Percentiles rank a stretch among this genome's conserved stretches.
phyloP scores from a whole-genome alignment of 1,140 invertebrate genomes.

The Magallana angulata region DNA sequence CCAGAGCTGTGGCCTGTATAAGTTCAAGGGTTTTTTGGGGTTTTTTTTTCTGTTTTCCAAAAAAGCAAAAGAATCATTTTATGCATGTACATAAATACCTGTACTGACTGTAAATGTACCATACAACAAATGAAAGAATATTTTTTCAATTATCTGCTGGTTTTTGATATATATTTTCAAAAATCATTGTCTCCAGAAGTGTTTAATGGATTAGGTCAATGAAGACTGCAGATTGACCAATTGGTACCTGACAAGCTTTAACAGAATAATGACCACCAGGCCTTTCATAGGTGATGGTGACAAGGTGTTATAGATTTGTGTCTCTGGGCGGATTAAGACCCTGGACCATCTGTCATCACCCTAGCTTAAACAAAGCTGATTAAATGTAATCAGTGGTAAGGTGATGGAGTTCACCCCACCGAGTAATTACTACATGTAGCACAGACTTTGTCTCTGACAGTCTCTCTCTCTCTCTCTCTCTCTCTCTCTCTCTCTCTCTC shows the following conservation, averaged over 20 bases:
- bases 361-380: slow-evolving; percentile 30
- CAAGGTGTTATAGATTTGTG: slow-evolving; percentile 35
- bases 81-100: too few relatives aligned
- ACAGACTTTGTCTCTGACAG: neutral
- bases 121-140: too few relatives aligned
- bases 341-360: slow-evolving; percentile 19
- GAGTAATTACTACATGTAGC: neutral
- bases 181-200: too few relatives aligned
- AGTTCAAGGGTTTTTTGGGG: slow-evolving; percentile 8
- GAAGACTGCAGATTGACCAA: neutral
- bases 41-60: neutral
- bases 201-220: neutral
- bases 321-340: slow-evolving; percentile 16
- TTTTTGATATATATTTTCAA: too few relatives aligned
- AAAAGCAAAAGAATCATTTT: too few relatives aligned
- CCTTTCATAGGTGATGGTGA: slow-evolving; percentile 1
- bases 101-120: too few relatives aligned
- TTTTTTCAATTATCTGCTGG: too few relatives aligned
- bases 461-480: neutral
- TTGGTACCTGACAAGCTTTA: neutral
- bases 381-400: slow-evolving; percentile 18
- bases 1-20: neutral
- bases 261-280: neutral
- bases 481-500: too few relatives aligned
- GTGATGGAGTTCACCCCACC: neutral